A percentile compares a stretch with the other conserved stretches of the same genome.
These are phyloP conservation scores for Uria aalge DNA, from an alignment of 2,113 vertebrate species.

Conservation along the genomic window DNA sequence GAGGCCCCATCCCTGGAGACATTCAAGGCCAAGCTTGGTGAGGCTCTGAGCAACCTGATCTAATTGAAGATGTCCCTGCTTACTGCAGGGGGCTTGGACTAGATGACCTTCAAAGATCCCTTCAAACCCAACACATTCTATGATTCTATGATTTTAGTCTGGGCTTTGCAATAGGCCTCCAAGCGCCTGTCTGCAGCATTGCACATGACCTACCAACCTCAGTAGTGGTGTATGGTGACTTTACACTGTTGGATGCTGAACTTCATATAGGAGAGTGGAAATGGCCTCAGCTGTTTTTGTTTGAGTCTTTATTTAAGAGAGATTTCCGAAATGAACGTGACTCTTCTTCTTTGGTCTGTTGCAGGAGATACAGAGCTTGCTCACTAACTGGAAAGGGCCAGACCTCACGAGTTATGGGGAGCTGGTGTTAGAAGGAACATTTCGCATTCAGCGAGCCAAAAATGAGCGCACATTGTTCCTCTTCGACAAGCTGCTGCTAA, in stretches of 20 bases:
- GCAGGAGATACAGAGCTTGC: constrained; percentile 96
- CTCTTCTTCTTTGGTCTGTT: constrained; percentile 6
- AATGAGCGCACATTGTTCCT: constrained; percentile 95
- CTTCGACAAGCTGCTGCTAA: constrained; percentile 93
- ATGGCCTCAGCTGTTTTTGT: not conserved
- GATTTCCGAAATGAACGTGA: not conserved
- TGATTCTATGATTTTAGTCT: not conserved
- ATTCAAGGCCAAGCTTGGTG: too few relatives aligned
- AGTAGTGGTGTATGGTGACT: not conserved
- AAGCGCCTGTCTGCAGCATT: not conserved
- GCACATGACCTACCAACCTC: not conserved
- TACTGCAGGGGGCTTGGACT: too few relatives aligned
- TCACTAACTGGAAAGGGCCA: constrained; percentile 97
- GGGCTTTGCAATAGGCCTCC: not conserved
- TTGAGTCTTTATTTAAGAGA: not conserved
- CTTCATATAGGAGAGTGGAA: not conserved
- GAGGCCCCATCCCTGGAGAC: too few relatives aligned
- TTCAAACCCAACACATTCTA: too few relatives aligned
- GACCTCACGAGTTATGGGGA: constrained; percentile 96
- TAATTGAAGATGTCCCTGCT: too few relatives aligned
- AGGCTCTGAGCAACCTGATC: too few relatives aligned
- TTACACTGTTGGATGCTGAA: not conserved
- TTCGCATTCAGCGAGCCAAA: constrained; percentile 95
- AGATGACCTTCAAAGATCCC: too few relatives aligned
- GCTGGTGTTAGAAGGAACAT: constrained; percentile 94